Conservation (phyloP, 2,113 vertebrate genomes). For the Hypocryptadius cinnamomeus region DNA sequence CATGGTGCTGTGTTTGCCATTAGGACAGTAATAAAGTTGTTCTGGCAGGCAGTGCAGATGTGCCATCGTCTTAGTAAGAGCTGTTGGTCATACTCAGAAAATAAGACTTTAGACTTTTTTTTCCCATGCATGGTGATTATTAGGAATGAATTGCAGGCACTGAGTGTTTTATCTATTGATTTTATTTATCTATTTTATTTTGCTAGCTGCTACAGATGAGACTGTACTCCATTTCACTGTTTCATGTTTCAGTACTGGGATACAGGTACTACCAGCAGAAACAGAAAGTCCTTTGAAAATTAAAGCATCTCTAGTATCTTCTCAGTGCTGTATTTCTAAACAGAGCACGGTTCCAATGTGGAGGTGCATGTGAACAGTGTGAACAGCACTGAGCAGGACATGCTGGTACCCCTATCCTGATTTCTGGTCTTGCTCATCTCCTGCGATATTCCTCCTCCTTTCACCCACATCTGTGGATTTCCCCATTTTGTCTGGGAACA, state of each 20-base stretch:
- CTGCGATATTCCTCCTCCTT: not conserved
- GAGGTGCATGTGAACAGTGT: not conserved
- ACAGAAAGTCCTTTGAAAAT: not conserved
- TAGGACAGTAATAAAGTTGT: not conserved
- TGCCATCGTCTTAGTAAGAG: not conserved
- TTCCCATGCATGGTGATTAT: not conserved
- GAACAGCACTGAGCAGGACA: not conserved
- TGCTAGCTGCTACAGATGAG: not conserved
- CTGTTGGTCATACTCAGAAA: not conserved
- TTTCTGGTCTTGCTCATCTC: not conserved
- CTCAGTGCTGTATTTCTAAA: not conserved
- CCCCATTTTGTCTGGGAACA: not conserved
- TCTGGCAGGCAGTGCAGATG: not conserved
- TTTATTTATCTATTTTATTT: not conserved
- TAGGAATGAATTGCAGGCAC: not conserved
- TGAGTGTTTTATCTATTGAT: not conserved
- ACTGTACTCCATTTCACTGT: not conserved
- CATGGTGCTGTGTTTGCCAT: not conserved
- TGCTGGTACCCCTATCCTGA: accelerated
- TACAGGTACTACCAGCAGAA: not conserved
- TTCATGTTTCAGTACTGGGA: not conserved
- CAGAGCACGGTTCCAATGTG: not conserved
- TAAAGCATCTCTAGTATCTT: not conserved
- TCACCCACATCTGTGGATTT: not conserved
- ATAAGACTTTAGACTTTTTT: not conserved